Base-by-base conservation (phyloP, 1,140 invertebrate species). In the Drosophila ficusphila region DNA sequence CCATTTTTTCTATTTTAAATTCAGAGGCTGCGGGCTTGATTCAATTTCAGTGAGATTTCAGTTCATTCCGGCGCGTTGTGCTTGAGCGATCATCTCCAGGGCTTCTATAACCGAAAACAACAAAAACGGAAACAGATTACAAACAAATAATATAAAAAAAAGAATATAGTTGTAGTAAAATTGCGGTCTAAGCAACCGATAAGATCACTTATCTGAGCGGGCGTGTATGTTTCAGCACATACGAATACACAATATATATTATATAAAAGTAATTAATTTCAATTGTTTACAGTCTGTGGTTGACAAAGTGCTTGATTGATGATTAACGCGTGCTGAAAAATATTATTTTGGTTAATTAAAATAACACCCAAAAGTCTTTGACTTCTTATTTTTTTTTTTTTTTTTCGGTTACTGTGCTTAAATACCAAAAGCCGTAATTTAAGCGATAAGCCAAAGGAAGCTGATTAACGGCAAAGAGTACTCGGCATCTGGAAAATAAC, bases 251-350 rank as follows among this genome's bases (percentile, higher is more conserved):
- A 2, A 7, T 16, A 33, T 34, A 53, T 21, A 9, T 41, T 38
- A 18, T 48, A 53, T 58, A 36, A n/a, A n/a, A 21, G 12, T 19
- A 46, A 29, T 36, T 61, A 11, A 49, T 67, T 36, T 34, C 46
- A 27, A 46, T 51, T 61, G 41, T 72, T 72, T 72, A 47, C 49
- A 76, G 75, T 61, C 57, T 36, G 34, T 54, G 62, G 61, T 60
- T 73, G 61, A 76, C 81, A 81, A 76, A 60, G 78, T 60, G 52
- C 46, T 49, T 85, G 70, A 79, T 76, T 75, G 42, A 67, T 71
- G 68, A 61, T 48, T 34, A 38, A 33, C 44, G 58, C 42, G 34
- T 68, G 36, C 33, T 58, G 27, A 46, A 72, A 36, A 38, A 56
- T 23, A 77, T n/a, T n/a, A 76, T 58, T 67, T 42, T 3, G n/a